Base-by-base conservation (phyloP, 1,140 invertebrate species). In the Calosoma granatense region DNA sequence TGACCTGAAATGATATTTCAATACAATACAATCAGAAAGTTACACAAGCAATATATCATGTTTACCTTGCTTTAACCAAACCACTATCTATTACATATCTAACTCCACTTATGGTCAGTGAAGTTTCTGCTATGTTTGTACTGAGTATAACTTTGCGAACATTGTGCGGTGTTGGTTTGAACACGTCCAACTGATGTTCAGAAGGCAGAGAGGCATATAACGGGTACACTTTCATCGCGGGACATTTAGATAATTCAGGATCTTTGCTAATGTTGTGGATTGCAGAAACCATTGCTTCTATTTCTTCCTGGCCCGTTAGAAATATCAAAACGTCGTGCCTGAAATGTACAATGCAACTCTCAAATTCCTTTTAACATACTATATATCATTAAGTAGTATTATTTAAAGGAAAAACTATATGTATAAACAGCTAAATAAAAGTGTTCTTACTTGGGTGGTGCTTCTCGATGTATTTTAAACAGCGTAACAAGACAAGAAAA, bases 41-140 rank as follows among this genome's bases (percentile, higher is more conserved):
- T 22, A 54, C n/a, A 55, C 12, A 20, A 30, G 4, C 26, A 47
- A 36, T 43, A 54, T 43, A 56, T 12, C 53, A 56, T 39, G 21
- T 47, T 71, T 73, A 84, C 83, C 86, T 86, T 56, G 82, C 81
- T 77, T 99, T 99, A 0, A 98, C 94, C 70, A 89, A 87, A 4
- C 97, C 97, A 59, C 87, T 86, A 70, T 99, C 97, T 58, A 99
- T 88, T 1, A 99, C 93, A 75, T 86, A 91, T 63, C 88, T 86
- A 58, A 99, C 92, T 19, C 92, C 92, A 41, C 80, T 88, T 65
- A 99, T 98, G 0, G 97, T 99, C 1, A 99, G 81, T 3, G 94
- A 97, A 1, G 94, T 96, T 76, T 97, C 97, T 2, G 97, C 97
- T 59, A 99, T 92, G 72, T 99, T 99, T 20, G 97, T 99, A n/a